Percentiles rank a stretch among this genome's conserved stretches.
Conservation (phyloP, 1,140 invertebrate genomes). For the Drosophila willistoni region DNA sequence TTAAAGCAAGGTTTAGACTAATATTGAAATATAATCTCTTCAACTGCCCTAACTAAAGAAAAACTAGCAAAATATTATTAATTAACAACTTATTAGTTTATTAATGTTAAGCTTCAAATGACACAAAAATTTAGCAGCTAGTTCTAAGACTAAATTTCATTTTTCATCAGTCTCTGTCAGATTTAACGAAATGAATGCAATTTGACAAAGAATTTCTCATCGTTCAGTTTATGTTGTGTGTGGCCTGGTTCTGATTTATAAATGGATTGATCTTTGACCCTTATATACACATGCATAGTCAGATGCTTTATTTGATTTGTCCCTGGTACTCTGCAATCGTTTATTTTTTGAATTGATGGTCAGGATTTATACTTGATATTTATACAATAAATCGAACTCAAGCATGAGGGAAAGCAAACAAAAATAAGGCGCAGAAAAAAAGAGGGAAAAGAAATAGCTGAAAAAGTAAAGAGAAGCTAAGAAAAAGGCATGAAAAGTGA, state of each 20-base stretch:
- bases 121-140: too few species aligned
- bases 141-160: too few species aligned
- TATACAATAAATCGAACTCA: constrained; percentile 53
- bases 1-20: too few species aligned
- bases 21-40: too few species aligned
- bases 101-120: too few species aligned
- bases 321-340: constrained; percentile 4
- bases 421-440: constrained; percentile 9
- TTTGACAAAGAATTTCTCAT: not conserved
- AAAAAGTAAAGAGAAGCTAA: not conserved
- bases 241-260: constrained; percentile 42
- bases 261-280: constrained; percentile 63
- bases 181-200: too few species aligned
- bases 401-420: constrained; percentile 20
- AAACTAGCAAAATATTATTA: too few species aligned
- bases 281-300: not conserved
- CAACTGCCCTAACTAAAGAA: too few species aligned
- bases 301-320: constrained; percentile 17
- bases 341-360: constrained; percentile 74
- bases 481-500: not conserved
- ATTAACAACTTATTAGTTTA: too few species aligned
- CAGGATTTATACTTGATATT: constrained; percentile 36
- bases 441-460: not conserved
- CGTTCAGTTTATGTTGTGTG: not conserved
- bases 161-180: too few species aligned